Evolutionary conservation across 2,113 vertebrate genomes (phyloP).

Genomic region (Galbula dea): DNA sequence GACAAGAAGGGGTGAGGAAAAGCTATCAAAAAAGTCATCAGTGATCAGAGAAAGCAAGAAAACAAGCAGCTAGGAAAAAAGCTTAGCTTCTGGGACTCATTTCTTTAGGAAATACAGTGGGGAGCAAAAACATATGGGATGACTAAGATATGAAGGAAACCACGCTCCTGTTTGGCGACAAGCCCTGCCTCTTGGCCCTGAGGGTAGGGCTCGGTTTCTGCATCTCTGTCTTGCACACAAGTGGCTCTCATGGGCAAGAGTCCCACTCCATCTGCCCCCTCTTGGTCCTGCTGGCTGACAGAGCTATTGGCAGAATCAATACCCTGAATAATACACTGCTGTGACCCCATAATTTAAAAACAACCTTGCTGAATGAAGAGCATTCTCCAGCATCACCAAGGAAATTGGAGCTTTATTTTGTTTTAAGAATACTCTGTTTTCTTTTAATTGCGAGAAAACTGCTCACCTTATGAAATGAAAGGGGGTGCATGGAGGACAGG

Average conservation of each 20-base stretch:
- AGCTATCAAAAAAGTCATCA: neutral
- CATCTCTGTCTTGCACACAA: rapidly evolving
- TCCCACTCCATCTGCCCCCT: neutral
- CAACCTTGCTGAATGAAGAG: neutral
- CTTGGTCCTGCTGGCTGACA: neutral
- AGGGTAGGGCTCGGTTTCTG: neutral
- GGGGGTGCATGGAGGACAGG: neutral
- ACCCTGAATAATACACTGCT: neutral
- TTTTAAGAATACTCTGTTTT: neutral
- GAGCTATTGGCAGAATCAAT: neutral
- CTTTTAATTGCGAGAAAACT: neutral
- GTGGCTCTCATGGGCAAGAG: neutral
- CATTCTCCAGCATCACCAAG: rapidly evolving
- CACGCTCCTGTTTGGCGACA: neutral
- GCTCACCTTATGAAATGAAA: neutral
- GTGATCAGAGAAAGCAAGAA: neutral
- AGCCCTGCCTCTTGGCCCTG: neutral
- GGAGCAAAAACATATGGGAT: neutral
- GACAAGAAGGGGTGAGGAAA: neutral
- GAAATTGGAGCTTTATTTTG: neutral
- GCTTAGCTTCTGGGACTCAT: neutral
- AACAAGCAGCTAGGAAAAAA: neutral
- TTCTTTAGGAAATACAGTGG: neutral
- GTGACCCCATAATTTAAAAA: neutral
- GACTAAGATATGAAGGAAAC: neutral